phyloP scores from a whole-genome alignment of 2,888 invertebrate species.

The Hydrotaea diabolus region DNA sequence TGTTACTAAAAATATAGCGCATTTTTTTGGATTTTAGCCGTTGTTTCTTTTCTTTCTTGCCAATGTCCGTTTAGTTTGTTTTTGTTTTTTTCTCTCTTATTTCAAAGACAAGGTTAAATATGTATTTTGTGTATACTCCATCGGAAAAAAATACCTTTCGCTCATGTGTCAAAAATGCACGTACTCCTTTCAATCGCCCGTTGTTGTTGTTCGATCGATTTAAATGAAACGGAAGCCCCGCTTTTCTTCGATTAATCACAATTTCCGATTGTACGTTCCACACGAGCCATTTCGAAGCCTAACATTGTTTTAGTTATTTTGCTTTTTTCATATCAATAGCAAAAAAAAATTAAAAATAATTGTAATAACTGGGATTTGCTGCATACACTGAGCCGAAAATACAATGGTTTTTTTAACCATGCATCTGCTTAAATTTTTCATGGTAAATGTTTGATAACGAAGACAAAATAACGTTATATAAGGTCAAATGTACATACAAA shows the following conservation, averaged over 20 bases:
- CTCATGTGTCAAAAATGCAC: slow-evolving; percentile 58
- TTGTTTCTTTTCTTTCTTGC: background rate
- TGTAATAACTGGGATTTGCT: background rate
- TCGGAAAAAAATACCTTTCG: slow-evolving; percentile 48
- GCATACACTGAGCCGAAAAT: no score
- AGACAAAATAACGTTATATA: no score
- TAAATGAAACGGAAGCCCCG: slow-evolving; percentile 52
- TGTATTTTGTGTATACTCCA: no score
- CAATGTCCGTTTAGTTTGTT: background rate
- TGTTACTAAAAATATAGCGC: no score
- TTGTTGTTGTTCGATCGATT: background rate
- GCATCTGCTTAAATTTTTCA: no score
- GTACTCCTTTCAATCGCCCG: slow-evolving; percentile 41
- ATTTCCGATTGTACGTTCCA: background rate
- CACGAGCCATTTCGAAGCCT: no score
- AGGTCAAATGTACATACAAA: no score
- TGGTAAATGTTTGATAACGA: no score
- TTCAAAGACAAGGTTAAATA: slow-evolving; percentile 6
- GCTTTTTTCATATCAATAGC: background rate
- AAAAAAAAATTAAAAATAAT: background rate
- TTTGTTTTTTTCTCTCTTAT: background rate
- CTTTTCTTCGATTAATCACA: slow-evolving; percentile 59
- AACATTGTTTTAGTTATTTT: no score
- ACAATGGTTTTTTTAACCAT: no score
- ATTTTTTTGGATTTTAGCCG: background rate